Evolutionary conservation across 2,888 invertebrate species (phyloP).

Genomic region (Drosophila limbata): DNA sequence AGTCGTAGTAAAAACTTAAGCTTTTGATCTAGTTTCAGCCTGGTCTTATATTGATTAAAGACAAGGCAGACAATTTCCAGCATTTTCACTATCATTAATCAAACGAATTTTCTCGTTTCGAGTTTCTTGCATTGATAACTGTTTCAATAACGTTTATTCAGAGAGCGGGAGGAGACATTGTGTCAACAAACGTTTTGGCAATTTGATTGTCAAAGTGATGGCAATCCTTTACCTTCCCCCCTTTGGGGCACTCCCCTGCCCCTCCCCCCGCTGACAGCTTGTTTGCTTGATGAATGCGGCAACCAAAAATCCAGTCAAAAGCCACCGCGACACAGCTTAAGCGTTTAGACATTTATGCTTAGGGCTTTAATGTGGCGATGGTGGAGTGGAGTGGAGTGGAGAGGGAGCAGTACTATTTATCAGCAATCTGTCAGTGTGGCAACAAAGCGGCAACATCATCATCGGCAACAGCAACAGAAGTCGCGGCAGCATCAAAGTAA

Average conservation of each 20-base stretch:
- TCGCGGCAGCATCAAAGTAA: constrained; percentile 49
- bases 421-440: constrained; percentile 76
- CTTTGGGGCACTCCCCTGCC: constrained; percentile 6
- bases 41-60: constrained; percentile 7
- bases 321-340: constrained; percentile 46
- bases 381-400: background rate
- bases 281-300: constrained; percentile 55
- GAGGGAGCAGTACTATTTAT: constrained; percentile 58
- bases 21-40: constrained; percentile 17
- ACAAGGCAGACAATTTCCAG: constrained; percentile 8
- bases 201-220: constrained; percentile 49
- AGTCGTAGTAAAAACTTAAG: background rate
- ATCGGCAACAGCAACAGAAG: constrained; percentile 45
- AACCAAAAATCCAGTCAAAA: constrained; percentile 46
- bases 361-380: background rate
- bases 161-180: constrained; percentile 12
- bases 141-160: constrained; percentile 19
- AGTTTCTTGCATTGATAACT: constrained; percentile 42
- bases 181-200: constrained; percentile 54
- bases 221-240: constrained; percentile 15
- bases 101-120: constrained; percentile 25
- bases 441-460: constrained; percentile 67
- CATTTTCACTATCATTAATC: constrained; percentile 40
- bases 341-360: constrained; percentile 44
- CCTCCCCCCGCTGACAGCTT: constrained; percentile 47